phyloP scores from a whole-genome alignment of 2,888 invertebrate species.

The Drosophila siamana region DNA sequence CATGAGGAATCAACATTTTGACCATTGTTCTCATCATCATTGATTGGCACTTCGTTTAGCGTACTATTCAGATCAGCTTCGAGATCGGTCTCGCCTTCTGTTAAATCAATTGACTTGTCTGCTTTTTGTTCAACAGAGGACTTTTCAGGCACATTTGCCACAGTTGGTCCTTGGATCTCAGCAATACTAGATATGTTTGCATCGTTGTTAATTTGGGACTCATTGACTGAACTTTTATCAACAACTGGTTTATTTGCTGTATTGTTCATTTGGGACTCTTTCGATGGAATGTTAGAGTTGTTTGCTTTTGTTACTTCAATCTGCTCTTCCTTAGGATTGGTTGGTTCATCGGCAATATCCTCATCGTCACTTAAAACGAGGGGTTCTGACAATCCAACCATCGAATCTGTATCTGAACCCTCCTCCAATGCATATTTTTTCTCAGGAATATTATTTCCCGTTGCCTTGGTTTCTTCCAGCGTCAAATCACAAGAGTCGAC shows the following conservation, averaged over 20 bases:
- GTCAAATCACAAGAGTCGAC: slow-evolving; percentile 59
- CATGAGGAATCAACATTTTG: not conserved
- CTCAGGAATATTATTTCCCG: not conserved
- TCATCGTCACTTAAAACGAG: slow-evolving; percentile 71
- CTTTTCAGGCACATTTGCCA: not conserved
- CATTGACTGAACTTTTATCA: not conserved
- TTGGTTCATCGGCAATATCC: not conserved
- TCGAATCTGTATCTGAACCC: slow-evolving; percentile 51
- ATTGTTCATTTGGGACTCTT: not conserved
- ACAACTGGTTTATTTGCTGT: not conserved
- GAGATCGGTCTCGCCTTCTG: not conserved
- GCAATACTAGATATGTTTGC: not conserved
- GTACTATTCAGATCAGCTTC: not conserved
- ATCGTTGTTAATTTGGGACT: not conserved
- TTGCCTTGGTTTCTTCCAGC: slow-evolving; percentile 51
- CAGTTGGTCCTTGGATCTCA: not conserved
- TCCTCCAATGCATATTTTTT: slow-evolving; percentile 8
- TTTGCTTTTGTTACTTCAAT: not conserved
- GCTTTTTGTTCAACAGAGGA: not conserved
- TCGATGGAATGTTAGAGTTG: not conserved
- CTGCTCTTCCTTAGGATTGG: not conserved
- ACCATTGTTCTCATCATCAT: not conserved
- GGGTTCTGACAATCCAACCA: slow-evolving; percentile 56
- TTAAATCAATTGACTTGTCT: not conserved
- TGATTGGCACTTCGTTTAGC: not conserved